Evolutionary conservation across 2,888 invertebrate species (phyloP), one percentile per base, ranked within the genome.

Genomic region (Cheilosia impressa): DNA sequence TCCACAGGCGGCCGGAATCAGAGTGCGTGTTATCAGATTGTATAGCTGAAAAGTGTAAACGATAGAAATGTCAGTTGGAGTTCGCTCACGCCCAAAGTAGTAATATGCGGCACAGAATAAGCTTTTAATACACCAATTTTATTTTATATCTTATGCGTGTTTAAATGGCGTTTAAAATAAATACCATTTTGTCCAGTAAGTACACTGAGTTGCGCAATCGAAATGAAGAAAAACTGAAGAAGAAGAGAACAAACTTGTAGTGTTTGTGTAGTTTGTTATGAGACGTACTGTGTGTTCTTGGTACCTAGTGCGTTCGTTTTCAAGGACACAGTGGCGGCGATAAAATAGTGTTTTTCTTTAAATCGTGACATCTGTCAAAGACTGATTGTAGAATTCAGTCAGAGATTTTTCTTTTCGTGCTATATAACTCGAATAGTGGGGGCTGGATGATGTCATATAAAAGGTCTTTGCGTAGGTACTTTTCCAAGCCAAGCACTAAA

Each of bases 1-100:
- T 9, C 87, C 87, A 45, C 72, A 87, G 47, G 85, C 80, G 15
- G 85, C 80, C 45, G 85, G 81, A 24, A 85, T 68, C 9, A 85
- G 22, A 31, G 71, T 85, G 15, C 85, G 80, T 24, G 85, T 85
- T 17, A 85, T 7, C 13, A 85, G 72, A 58, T 81, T 85, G 47
- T 68, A 77, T 15, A 85, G 52, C 85, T 85, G 75, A 68, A 77
- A 81, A 72, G 72, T 79, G 60, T 31, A 79, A 27, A 65, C n/a
- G 58, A 58, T 53, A 50, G 41, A 65, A 69, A 79, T 58, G 71
- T 79, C 71, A 78, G 27, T 62, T 53, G n/a, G 24, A 55, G 19
- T 71, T 55, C 62, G 19, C 4, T 24, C 60, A 71, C 60, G 57
- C 78, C 60, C 65, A 31, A 41, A 43, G 31, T 63, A 10, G 45